Evolutionary conservation across 35 echinoderm and acorn worm genomes (phyloP).

Genomic region (Apostichopus parvimensis): DNA sequence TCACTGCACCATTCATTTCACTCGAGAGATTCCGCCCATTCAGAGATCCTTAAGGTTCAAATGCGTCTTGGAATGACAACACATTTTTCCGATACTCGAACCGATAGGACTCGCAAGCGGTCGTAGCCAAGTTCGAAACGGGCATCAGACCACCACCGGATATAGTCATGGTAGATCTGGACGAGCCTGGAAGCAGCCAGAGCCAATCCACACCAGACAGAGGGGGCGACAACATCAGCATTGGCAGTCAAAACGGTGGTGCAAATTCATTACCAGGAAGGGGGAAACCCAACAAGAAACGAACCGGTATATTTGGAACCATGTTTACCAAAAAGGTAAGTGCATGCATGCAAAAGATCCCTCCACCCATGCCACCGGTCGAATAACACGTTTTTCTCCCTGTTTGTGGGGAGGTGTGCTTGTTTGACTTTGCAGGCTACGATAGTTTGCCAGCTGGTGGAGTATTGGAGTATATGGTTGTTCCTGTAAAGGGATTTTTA

Average conservation of each 20-base stretch:
- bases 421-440: no score
- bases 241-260: constrained; percentile 30
- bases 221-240: constrained; percentile 6
- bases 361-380: not conserved
- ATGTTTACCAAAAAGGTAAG: constrained; percentile 57
- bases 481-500: no score
- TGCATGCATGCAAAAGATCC: not conserved
- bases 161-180: constrained; percentile 53
- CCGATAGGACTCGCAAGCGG: constrained; percentile 43
- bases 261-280: constrained; percentile 23
- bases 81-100: no score
- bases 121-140: constrained; percentile 61
- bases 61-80: no score
- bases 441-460: no score
- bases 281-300: constrained; percentile 21
- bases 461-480: no score
- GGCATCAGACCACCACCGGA: constrained; percentile 55
- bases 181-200: constrained; percentile 29
- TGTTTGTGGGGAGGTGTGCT: no score
- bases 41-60: no score
- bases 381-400: no score
- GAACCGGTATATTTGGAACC: constrained; percentile 39
- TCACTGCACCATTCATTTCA: no score
- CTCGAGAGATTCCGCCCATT: no score
- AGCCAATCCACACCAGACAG: not conserved